Evolutionary conservation across 2,113 vertebrate genomes (phyloP).

Genomic region (Poicephalus meyeri): DNA sequence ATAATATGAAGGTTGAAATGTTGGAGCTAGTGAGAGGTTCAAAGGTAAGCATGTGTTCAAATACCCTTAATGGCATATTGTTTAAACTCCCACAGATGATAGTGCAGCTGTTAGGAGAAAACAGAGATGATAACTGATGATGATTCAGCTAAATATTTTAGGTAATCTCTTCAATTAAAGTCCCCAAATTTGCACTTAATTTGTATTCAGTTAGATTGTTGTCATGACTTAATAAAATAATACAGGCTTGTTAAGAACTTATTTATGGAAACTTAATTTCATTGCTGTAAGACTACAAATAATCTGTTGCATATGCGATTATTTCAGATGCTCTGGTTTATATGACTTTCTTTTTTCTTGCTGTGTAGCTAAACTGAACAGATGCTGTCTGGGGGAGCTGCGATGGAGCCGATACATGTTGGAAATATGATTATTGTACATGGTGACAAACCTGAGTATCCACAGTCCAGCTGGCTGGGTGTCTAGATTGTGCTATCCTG

Average conservation of each 20-base stretch:
- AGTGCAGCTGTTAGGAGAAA: not conserved
- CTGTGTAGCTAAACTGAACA: not conserved
- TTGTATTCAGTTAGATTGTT: not conserved
- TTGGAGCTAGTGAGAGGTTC: not conserved
- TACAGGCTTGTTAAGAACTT: not conserved
- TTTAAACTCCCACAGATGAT: not conserved
- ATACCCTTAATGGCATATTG: not conserved
- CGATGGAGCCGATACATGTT: rapidly evolving
- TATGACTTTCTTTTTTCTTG: not conserved
- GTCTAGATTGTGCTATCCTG: not conserved
- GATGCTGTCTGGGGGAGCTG: not conserved
- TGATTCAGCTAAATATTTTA: not conserved
- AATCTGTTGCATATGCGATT: not conserved
- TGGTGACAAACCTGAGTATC: not conserved
- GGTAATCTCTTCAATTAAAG: not conserved
- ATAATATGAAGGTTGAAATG: not conserved
- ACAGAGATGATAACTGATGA: not conserved
- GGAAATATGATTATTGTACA: not conserved
- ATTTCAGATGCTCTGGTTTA: not conserved
- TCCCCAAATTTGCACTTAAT: not conserved
- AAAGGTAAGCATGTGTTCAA: not conserved
- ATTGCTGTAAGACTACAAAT: not conserved
- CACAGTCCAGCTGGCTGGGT: not conserved
- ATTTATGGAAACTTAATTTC: not conserved
- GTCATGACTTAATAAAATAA: not conserved